Base-by-base conservation (phyloP, 2,797 vertebrate species). In the Muscicapa comitata region DNA sequence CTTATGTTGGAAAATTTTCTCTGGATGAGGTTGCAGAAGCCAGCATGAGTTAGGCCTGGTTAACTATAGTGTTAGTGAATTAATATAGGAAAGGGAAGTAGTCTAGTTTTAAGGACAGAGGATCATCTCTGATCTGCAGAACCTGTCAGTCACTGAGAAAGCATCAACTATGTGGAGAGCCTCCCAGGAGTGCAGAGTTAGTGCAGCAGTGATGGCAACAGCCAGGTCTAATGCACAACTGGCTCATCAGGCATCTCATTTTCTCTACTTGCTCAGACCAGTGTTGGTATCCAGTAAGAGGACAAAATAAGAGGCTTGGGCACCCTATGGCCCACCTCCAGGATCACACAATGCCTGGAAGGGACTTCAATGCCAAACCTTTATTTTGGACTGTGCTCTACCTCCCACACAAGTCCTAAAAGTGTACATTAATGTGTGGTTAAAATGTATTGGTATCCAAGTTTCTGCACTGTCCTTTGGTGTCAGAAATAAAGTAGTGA, bases 161-260 rank as follows among this genome's bases (percentile, higher is more conserved):
- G 17, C 11, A 63, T 14, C 1, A 4, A 74, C 29, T 19, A 20
- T 6, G 18, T n/a, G 24, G 5, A 73, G 18, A 80, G 50, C 15
- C 3, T 85, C 61, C 53, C 10, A 23, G 21, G 5, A 3, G 5
- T 5, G 4, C 2, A 7, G 16, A 54, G 26, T 67, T 59, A 59
- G 25, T 33, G 15, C 24, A 47, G 3, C 28, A 51, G 35, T 20
- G 29, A 6, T 50, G 16, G 9, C n/a, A 81, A 26, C 13, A 38
- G 4, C 9, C 33, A 53, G 7, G 33, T 45, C 26, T 43, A 53
- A 61, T 40, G 26, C 16, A 40, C 0, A 0, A 21, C 19, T 12
- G 25, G 8, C 38, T 26, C 13, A 33, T 31, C 17, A 48, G 19
- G 21, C 67, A 57, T n/a, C 11, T 70, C 0, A 0, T 89, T 70